Percentiles rank a stretch among this genome's conserved stretches.
Evolutionary conservation across 2,113 vertebrate genomes (phyloP).

Genomic region (Mionectes macconnelli): DNA sequence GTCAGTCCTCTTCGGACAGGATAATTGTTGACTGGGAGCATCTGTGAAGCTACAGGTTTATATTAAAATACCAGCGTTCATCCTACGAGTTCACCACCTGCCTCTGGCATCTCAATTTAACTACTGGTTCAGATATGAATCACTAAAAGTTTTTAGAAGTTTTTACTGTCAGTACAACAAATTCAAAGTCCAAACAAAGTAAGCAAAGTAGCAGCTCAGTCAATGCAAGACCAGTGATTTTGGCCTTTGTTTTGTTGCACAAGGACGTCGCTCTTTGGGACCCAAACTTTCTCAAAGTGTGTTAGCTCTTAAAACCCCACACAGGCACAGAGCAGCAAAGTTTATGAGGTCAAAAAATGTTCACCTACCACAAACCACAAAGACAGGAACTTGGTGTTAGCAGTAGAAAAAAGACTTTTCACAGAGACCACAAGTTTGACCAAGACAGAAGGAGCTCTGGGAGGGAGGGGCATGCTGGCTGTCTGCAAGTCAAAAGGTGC

Average conservation of each 20-base stretch:
- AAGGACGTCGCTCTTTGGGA: background rate
- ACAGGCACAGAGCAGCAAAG: slow-evolving; percentile 23
- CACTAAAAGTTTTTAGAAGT: background rate
- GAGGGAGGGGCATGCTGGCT: background rate
- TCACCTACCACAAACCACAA: slow-evolving; percentile 78
- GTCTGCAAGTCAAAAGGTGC: background rate
- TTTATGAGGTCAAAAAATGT: slow-evolving; percentile 71
- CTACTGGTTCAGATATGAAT: background rate
- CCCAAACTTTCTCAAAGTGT: background rate
- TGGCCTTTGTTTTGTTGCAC: background rate
- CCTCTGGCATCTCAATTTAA: background rate
- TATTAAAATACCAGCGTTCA: background rate
- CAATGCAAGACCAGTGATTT: background rate
- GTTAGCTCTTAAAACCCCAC: slow-evolving; percentile 63
- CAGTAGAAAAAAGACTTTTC: background rate
- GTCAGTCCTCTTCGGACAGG: background rate
- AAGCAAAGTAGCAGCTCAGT: background rate
- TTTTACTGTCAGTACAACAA: background rate
- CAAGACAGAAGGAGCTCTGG: background rate
- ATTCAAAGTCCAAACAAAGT: background rate
- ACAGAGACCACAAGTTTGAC: slow-evolving; percentile 50
- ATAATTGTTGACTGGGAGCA: background rate
- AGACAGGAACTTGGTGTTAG: slow-evolving; percentile 46
- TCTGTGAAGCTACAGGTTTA: background rate
- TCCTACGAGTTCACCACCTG: background rate